Conservation (phyloP, 2,113 vertebrate species). For the Heterocephalus glaber region DNA sequence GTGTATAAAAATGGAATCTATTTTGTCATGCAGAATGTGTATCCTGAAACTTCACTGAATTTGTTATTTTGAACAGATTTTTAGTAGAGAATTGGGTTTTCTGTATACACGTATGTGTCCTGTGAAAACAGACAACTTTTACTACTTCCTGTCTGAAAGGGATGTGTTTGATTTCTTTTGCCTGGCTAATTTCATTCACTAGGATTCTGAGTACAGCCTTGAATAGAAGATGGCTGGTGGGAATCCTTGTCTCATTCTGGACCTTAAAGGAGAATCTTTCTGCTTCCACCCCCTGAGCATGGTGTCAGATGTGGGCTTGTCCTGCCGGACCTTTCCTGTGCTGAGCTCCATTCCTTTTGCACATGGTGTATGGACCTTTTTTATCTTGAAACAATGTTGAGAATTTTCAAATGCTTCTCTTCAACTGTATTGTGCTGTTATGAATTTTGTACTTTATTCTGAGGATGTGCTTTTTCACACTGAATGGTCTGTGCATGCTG, state of each 20-base stretch:
- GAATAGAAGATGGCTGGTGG: neutral
- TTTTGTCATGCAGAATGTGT: neutral
- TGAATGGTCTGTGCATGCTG: neutral
- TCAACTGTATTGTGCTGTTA: neutral
- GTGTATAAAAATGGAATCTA: neutral
- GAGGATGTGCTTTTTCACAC: neutral
- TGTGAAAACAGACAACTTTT: neutral
- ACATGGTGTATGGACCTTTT: neutral
- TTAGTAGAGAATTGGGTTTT: neutral
- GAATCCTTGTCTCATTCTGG: neutral
- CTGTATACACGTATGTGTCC: neutral
- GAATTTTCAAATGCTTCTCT: neutral
- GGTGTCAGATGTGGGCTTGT: neutral
- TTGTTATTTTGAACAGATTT: neutral
- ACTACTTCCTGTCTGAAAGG: neutral
- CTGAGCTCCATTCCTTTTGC: neutral
- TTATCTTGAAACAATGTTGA: neutral
- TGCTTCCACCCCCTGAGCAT: neutral
- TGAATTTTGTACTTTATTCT: neutral
- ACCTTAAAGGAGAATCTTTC: neutral
- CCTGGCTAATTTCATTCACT: neutral
- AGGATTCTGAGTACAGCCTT: too few relatives aligned
- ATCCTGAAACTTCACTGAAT: neutral
- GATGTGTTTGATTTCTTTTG: neutral
- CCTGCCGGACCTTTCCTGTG: neutral